These are phyloP conservation scores for Podarcis lilfordi DNA, from an alignment of 2,797 vertebrate genomes.

Conservation along the genomic window DNA sequence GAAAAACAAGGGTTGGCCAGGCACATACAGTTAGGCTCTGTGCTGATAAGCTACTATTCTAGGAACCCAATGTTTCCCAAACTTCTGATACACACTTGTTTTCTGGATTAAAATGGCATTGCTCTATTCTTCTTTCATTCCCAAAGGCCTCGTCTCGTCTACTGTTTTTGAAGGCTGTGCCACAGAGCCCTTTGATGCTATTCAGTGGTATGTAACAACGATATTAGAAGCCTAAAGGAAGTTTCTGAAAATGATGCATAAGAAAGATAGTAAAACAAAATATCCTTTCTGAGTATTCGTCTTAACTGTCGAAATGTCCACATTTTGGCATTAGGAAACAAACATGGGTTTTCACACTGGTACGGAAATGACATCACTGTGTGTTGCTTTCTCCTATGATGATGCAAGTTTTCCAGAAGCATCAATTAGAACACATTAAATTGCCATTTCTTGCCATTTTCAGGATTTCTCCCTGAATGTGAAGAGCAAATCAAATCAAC, in stretches of 20 bases:
- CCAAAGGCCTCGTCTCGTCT: background rate
- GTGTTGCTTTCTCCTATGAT: constrained; percentile 41
- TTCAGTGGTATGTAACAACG: constrained; percentile 37
- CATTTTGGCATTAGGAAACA: no score
- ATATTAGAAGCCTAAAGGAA: constrained; percentile 18
- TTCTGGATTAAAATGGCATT: background rate
- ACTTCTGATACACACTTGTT: background rate
- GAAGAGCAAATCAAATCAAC: background rate
- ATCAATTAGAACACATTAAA: constrained; percentile 34
- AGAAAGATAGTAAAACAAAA: no score
- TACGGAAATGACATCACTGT: background rate
- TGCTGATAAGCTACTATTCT: background rate
- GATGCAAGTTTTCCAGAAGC: constrained; percentile 25
- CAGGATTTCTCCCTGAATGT: constrained; percentile 20
- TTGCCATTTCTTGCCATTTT: constrained; percentile 31
- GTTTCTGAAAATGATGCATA: no score
- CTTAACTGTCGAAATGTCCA: no score
- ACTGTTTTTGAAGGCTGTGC: background rate
- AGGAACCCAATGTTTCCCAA: background rate
- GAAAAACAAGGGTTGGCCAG: background rate
- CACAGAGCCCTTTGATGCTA: constrained; percentile 9
- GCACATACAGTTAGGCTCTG: background rate
- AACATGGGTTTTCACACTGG: constrained; percentile 32
- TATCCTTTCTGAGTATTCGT: no score
- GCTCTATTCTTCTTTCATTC: background rate